Evolutionary conservation across 2,797 vertebrate species (phyloP).

Genomic region (Threskiornis aethiopicus): DNA sequence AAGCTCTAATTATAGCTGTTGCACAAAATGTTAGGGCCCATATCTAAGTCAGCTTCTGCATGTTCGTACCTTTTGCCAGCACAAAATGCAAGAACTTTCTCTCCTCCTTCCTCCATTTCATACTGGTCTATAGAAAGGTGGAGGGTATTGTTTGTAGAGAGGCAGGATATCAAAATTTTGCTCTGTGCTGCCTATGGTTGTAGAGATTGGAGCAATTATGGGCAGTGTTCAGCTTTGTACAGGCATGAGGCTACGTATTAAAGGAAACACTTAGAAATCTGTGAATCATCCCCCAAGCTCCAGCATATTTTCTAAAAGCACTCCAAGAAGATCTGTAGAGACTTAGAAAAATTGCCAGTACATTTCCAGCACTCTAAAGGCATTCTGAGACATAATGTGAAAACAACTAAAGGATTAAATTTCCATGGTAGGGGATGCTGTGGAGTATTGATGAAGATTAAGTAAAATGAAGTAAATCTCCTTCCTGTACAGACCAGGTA

Average conservation of each 20-base stretch:
- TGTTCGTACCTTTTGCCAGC: neutral
- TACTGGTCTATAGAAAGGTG: neutral
- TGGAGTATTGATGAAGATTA: neutral
- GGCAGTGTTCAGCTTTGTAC: neutral
- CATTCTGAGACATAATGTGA: neutral
- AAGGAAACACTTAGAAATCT: neutral
- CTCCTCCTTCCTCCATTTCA: neutral
- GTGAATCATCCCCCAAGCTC: neutral
- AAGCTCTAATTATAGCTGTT: neutral
- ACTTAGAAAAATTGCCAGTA: neutral
- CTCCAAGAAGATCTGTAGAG: neutral
- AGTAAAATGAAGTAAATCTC: neutral
- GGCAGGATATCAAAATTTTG: neutral
- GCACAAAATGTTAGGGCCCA: slow-evolving; percentile 5
- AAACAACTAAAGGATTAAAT: neutral
- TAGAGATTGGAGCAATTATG: neutral
- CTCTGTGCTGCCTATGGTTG: neutral
- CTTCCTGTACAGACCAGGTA: neutral
- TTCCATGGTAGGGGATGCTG: neutral
- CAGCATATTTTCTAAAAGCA: neutral
- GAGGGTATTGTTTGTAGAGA: neutral
- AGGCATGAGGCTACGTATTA: neutral
- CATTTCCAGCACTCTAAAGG: neutral
- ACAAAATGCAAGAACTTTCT: neutral
- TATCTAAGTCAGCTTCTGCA: neutral